Conservation (phyloP, 2,113 vertebrate species). For the Eidolon helvum region DNA sequence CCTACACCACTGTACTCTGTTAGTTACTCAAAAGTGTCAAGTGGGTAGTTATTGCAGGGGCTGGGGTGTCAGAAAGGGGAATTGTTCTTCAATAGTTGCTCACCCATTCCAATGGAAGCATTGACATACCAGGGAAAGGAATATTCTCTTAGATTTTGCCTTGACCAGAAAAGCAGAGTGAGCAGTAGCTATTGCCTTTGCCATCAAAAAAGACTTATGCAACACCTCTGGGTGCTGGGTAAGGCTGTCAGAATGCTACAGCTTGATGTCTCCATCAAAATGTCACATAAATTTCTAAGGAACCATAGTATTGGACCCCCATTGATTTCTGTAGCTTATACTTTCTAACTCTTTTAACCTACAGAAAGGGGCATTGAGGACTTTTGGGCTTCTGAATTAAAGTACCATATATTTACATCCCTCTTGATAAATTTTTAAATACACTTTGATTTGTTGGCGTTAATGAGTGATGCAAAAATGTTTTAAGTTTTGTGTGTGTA, state of each 20-base stretch:
- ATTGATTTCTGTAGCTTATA: not conserved
- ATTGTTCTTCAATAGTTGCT: slow-evolving; percentile 40
- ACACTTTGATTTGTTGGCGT: not conserved
- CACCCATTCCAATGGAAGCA: slow-evolving; percentile 6
- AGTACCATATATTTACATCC: not conserved
- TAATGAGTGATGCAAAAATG: not conserved
- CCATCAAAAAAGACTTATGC: not conserved
- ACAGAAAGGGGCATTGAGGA: not conserved
- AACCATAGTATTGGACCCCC: not conserved
- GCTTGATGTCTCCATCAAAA: slow-evolving; percentile 15
- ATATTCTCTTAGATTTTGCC: slow-evolving; percentile 40
- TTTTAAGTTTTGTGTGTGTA: not conserved
- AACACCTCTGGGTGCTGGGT: not conserved
- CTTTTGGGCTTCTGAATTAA: not conserved
- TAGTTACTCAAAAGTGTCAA: not conserved
- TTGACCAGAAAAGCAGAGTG: not conserved
- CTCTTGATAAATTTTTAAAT: not conserved
- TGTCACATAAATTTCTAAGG: not conserved
- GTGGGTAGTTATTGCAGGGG: not conserved
- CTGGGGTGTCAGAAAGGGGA: not conserved
- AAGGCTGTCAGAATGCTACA: not conserved
- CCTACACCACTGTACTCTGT: not conserved
- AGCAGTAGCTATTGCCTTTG: slow-evolving; percentile 30
- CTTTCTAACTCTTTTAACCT: slow-evolving; percentile 19
- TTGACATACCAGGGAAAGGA: not conserved